These are phyloP conservation scores for Drosophila seclusa DNA, from an alignment of 2,888 invertebrate genomes.

Conservation along the genomic window DNA sequence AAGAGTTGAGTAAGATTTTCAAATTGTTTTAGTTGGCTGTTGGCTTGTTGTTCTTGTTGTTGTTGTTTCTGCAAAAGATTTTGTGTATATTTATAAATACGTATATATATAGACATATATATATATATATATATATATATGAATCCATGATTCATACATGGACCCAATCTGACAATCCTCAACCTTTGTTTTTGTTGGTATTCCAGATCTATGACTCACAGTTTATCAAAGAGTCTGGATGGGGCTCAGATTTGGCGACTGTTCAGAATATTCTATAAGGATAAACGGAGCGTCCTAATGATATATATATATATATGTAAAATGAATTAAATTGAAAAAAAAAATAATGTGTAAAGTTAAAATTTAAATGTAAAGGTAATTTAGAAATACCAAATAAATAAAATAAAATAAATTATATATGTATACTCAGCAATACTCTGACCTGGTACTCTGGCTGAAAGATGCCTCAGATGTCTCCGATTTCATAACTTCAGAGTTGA, in stretches of 20 bases:
- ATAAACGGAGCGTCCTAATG: background rate
- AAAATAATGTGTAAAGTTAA: too few relatives aligned
- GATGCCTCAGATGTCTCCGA: background rate
- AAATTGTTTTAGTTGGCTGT: slow-evolving; percentile 21
- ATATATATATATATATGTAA: too few relatives aligned
- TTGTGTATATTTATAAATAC: background rate
- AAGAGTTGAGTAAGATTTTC: slow-evolving; percentile 29
- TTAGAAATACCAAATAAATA: too few relatives aligned
- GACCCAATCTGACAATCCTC: background rate
- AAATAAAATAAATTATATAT: too few relatives aligned
- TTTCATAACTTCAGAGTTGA: background rate
- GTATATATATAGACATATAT: background rate
- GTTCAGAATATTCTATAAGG: background rate
- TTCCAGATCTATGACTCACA: background rate
- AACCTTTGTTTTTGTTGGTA: background rate
- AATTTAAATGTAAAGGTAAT: too few relatives aligned
- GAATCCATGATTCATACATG: too few relatives aligned
- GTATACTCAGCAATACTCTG: background rate
- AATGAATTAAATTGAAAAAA: too few relatives aligned
- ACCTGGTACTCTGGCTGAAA: background rate
- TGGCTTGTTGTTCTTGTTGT: slow-evolving; percentile 3
- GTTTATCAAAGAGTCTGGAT: background rate
- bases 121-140: background rate
- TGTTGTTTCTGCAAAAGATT: slow-evolving; percentile 3
- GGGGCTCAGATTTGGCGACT: background rate